Evolutionary conservation across 2,888 invertebrate species (phyloP), one percentile per base, ranked within the genome.

Genomic region (Hermodice carunculata): DNA sequence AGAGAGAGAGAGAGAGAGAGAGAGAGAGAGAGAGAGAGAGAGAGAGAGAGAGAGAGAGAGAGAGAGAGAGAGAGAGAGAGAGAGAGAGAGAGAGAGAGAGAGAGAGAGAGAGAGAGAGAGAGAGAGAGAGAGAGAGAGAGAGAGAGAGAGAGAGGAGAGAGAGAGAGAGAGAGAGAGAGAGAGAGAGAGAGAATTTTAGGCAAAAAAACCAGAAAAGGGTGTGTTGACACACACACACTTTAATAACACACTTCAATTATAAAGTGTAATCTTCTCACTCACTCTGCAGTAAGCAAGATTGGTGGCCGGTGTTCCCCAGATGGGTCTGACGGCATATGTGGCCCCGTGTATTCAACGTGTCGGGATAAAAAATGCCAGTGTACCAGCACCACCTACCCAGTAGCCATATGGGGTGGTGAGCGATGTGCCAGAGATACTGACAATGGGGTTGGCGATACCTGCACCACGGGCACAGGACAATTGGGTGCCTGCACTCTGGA

Each of bases 341-440:
- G 49, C 6, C 49, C 63, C 1, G 42, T 46, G 17, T 57, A 63
- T 37, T 63, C 63, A 2, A 14, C 28, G 17, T 63, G 63, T 24
- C 34, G 51, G 28, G 8, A 6, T 19, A 31, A 37, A 3, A 4
- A 3, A 1, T 31, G 56, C 14, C 24, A 29, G 49, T 54, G 54
- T 42, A 22, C 19, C 8, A 57, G 63, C 32, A 56, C 29, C n/a
- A 17, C 57, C 11, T 40, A 31, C 29, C 42, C 6, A 14, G 22
- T 42, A 17, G 31, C 51, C 28, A 17, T 26, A 17, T 42, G 53
- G 58, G 58, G 46, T 32, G 58, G 58, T 5, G 46, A 58, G 32
- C 29, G 26, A 8, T 58, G 58, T 32, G n/a, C 43, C 46, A 46
- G 6, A 14, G 31, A 29, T 22, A 3, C 32, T 29, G 31, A 46